Evolutionary conservation across 2,113 vertebrate species (phyloP), one percentile per base, ranked within the genome.

Genomic region (Otis tarda): DNA sequence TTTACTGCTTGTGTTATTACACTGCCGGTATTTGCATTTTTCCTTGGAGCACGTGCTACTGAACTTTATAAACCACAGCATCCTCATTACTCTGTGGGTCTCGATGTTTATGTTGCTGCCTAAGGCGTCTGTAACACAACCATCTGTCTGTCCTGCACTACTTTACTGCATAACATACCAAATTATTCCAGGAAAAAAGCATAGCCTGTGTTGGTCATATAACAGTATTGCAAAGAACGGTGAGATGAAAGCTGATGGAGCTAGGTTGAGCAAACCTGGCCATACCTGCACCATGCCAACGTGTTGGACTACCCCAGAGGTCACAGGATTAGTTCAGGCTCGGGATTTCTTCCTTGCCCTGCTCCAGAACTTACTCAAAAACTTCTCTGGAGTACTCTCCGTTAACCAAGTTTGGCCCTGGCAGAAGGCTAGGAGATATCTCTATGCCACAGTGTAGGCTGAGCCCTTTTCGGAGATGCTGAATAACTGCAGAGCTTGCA

Each of bases 161-260:
- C 41, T 83, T 77, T 37, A 21, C 60, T 84, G n/a, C 0, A 0
- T 31, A 47, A 39, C 1, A 4, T 12, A 47, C 4, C 1, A 6
- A 78, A 71, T 75, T 81, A 47, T 78, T 74, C 23, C 21, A 12
- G n/a, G 68, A 63, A 61, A 78, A 78, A 69, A 69, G 2, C 0
- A 0, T 19, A 59, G 25, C 25, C 33, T 73, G 3, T 69, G 25
- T 14, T 47, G 15, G 7, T 49, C 6, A 0, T 19, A 10, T 14
- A 52, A 45, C 19, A 30, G 11, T 35, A 24, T 12, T 45, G 10
- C 47, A 60, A 39, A 55, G 37, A 83, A 17, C 3, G 5, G 14
- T 39, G 69, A 60, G 56, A 75, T 64, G 41, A 50, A 80, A 50
- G 30, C 2, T 81, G 41, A 30, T 56, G 35, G 56, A 60, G 4